A percentile compares a stretch with the other conserved stretches of the same genome.
Evolutionary conservation across 2,797 vertebrate genomes (phyloP).

Genomic region (Astyanax mexicanus): DNA sequence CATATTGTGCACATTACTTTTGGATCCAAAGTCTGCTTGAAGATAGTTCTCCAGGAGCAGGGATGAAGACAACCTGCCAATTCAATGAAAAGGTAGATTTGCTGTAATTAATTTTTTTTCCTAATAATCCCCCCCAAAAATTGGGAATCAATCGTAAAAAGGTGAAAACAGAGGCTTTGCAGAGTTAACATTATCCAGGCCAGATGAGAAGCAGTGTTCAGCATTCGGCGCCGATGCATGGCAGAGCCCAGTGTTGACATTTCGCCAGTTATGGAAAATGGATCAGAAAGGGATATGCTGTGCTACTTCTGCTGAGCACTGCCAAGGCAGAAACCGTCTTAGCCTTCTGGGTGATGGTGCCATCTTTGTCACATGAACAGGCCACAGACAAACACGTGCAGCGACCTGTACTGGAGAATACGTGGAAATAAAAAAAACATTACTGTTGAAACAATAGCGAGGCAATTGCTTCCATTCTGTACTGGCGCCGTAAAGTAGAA

Average conservation of each 20-base stretch:
- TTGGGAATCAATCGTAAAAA: background rate
- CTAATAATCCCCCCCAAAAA: background rate
- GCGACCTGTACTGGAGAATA: background rate
- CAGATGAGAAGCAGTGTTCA: slow-evolving; percentile 28
- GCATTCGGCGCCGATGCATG: slow-evolving; percentile 16
- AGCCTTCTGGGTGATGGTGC: background rate
- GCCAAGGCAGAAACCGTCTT: background rate
- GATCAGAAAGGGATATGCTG: slow-evolving; percentile 19
- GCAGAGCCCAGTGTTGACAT: slow-evolving; percentile 13
- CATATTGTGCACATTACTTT: too few species aligned
- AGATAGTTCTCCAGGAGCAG: too few species aligned
- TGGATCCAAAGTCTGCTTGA: too few species aligned
- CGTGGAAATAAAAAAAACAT: background rate
- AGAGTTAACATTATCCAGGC: slow-evolving; percentile 12
- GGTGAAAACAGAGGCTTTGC: background rate
- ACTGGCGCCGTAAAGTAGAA: background rate
- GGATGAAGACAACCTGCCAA: too few species aligned
- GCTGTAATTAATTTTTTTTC: too few species aligned
- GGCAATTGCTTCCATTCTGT: slow-evolving; percentile 4
- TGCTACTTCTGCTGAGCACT: slow-evolving; percentile 10
- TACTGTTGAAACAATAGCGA: slow-evolving; percentile 4
- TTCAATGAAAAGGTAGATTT: too few species aligned
- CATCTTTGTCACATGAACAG: background rate
- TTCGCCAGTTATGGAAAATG: slow-evolving; percentile 17
- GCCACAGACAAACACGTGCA: background rate